A percentile compares a stretch with the other conserved stretches of the same genome.
Conservation (phyloP, 2,113 vertebrate genomes). For the Scytalopus superciliaris region DNA sequence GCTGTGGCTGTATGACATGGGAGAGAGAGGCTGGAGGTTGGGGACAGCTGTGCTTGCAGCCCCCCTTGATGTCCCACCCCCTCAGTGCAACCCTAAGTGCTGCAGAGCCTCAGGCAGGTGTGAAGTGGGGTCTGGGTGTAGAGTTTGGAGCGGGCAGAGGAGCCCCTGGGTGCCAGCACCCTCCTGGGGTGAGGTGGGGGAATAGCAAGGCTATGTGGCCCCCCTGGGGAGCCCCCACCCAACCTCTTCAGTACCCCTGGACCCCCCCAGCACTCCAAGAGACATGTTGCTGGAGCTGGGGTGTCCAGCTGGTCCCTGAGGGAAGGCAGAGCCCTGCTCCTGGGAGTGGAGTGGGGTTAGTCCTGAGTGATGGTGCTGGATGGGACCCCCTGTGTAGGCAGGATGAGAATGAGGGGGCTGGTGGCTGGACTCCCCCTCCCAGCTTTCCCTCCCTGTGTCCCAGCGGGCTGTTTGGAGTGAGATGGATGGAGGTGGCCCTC, state of each 20-base stretch:
- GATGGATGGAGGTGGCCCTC: not conserved
- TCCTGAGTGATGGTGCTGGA: not conserved
- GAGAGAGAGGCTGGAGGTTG: not conserved
- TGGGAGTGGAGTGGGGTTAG: not conserved
- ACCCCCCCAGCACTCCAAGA: too few relatives aligned
- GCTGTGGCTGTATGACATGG: not conserved
- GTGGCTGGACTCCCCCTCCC: not conserved
- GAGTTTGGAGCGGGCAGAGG: not conserved
- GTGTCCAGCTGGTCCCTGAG: not conserved
- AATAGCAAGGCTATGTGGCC: not conserved
- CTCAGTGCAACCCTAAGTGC: not conserved
- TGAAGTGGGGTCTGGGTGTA: not conserved
- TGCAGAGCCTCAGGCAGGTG: rapidly evolving
- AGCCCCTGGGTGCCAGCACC: not conserved
- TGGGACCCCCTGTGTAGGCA: not conserved
- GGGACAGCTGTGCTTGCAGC: not conserved
- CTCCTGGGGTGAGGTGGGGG: not conserved
- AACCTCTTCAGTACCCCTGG: not conserved
- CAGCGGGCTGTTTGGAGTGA: not conserved
- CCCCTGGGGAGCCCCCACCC: rapidly evolving
- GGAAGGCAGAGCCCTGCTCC: not conserved
- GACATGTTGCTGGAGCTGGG: not conserved
- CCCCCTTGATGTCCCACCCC: not conserved
- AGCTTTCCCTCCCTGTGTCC: not conserved
- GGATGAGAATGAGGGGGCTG: not conserved